Evolutionary conservation across 2,113 vertebrate species (phyloP).

Genomic region (Mugil cephalus): DNA sequence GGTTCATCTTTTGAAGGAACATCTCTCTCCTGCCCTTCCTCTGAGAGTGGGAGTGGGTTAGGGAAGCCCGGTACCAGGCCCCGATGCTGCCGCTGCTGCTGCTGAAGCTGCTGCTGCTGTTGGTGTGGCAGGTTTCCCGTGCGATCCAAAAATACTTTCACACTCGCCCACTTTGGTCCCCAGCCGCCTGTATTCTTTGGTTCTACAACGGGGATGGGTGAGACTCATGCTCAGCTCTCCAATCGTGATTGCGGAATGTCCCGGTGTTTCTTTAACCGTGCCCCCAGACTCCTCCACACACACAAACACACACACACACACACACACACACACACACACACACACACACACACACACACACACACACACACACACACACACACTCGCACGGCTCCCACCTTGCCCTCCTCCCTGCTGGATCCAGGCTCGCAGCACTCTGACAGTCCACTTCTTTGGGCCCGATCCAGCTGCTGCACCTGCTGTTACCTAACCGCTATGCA

Average conservation of each 20-base stretch:
- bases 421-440: slow-evolving; percentile 62
- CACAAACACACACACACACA: slow-evolving; percentile 47
- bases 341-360: slow-evolving; percentile 52
- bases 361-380: slow-evolving; percentile 46
- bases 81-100: slow-evolving; percentile 76
- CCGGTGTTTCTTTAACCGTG: slow-evolving; percentile 75
- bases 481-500: slow-evolving; percentile 78
- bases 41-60: slow-evolving; percentile 85
- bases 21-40: slow-evolving; percentile 76
- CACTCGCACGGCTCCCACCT: slow-evolving; percentile 64
- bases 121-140: slow-evolving; percentile 86
- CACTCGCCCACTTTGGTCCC: slow-evolving; percentile 86
- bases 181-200: slow-evolving; percentile 78
- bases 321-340: slow-evolving; percentile 23
- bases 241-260: slow-evolving; percentile 82
- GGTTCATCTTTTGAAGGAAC: slow-evolving; percentile 80
- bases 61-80: slow-evolving; percentile 86
- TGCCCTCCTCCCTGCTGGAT: slow-evolving; percentile 73
- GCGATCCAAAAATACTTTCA: slow-evolving; percentile 85
- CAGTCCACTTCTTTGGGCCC: slow-evolving; percentile 68
- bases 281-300: slow-evolving; percentile 75
- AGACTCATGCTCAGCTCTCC: slow-evolving; percentile 72
- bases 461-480: slow-evolving; percentile 78
- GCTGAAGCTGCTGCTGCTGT: slow-evolving; percentile 71
- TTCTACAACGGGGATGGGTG: slow-evolving; percentile 80